These are phyloP conservation scores for Diplazon laetatorius DNA, from an alignment of 2,888 invertebrate species.

Conservation along the genomic window DNA sequence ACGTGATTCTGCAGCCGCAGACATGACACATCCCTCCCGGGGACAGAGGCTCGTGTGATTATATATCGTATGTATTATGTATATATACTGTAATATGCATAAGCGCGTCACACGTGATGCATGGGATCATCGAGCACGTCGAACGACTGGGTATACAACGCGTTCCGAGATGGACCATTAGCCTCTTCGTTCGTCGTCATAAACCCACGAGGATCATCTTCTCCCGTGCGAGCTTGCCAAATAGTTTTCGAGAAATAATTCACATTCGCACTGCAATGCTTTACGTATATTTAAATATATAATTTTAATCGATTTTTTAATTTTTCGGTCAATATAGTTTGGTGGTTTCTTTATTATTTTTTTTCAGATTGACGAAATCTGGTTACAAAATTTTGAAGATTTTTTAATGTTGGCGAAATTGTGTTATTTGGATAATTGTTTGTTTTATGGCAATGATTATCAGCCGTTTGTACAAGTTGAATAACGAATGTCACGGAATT, in stretches of 20 bases:
- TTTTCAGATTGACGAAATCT: not conserved
- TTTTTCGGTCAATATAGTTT: too few relatives aligned
- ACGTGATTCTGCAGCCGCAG: constrained; percentile 60
- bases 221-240: not conserved
- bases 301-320: not conserved
- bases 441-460: too few relatives aligned
- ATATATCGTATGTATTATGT: constrained; percentile 2
- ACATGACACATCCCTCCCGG: constrained; percentile 42
- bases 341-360: too few relatives aligned
- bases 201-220: constrained; percentile 2
- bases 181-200: constrained; percentile 21
- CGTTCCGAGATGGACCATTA: constrained; percentile 27
- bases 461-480: too few relatives aligned
- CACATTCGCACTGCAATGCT: not conserved
- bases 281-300: too few relatives aligned
- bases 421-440: too few relatives aligned
- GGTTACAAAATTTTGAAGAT: too few relatives aligned
- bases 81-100: not conserved
- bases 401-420: too few relatives aligned
- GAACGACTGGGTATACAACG: constrained; percentile 8
- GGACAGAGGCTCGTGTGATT: not conserved
- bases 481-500: too few relatives aligned
- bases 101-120: constrained; percentile 13
- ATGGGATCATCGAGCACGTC: constrained; percentile 22
- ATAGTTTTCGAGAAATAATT: not conserved